These are phyloP conservation scores for Cyphomyrus plagiostoma DNA, from an alignment of 2,113 vertebrate genomes.

Conservation along the genomic window DNA sequence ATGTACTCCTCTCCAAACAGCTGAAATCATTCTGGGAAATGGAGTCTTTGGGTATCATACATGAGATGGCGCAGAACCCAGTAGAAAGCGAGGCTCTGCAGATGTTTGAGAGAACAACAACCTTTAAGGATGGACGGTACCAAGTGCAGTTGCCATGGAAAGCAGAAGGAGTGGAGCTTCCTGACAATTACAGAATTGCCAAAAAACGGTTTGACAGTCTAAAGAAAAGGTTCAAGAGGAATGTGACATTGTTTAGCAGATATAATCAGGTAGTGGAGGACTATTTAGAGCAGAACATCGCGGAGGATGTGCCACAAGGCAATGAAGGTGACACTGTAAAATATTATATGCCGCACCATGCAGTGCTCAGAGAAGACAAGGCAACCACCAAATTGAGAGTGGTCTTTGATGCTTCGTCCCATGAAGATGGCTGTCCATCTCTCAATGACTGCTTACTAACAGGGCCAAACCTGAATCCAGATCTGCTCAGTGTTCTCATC, in stretches of 20 bases:
- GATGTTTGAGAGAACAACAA: background rate
- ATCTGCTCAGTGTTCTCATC: conserved; percentile 22
- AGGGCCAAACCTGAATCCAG: conserved; percentile 28
- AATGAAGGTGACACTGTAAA: background rate
- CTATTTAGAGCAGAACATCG: conserved; percentile 25
- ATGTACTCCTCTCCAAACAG: conserved; percentile 19
- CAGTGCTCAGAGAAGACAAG: conserved; percentile 26
- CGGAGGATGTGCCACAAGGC: conserved; percentile 11
- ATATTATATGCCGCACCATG: conserved; percentile 21
- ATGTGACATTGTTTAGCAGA: background rate
- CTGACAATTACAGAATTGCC: conserved; percentile 8
- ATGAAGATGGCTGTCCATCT: conserved; percentile 24
- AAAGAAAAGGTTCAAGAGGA: background rate
- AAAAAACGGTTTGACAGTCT: conserved; percentile 18
- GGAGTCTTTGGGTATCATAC: conserved; percentile 21
- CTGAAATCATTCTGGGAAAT: conserved; percentile 28
- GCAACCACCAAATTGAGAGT: conserved; percentile 30
- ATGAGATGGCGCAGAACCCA: background rate
- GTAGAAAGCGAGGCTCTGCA: background rate
- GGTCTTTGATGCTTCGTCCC: conserved; percentile 34
- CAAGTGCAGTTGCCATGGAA: conserved; percentile 27
- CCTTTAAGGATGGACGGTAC: conserved; percentile 15
- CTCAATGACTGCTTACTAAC: conserved; percentile 29
- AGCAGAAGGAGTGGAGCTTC: background rate
- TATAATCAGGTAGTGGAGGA: background rate